These are phyloP conservation scores for Corythornis leucogaster DNA, from an alignment of 2,797 vertebrate species.

Conservation along the genomic window DNA sequence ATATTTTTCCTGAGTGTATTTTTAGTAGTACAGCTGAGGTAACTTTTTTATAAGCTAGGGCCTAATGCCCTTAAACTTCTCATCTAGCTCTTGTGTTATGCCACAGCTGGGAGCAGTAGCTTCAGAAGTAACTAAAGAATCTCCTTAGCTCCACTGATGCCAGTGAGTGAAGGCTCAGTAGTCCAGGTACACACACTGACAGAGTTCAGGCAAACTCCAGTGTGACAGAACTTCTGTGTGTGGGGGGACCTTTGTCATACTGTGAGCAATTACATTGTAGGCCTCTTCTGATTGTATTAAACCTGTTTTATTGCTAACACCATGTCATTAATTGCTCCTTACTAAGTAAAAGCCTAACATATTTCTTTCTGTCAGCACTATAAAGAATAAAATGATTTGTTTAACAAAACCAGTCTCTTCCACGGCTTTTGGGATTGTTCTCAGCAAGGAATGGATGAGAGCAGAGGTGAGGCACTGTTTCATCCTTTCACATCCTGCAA, in stretches of 20 bases:
- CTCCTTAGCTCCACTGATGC: neutral
- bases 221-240: neutral
- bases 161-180: accelerated
- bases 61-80: slow-evolving; percentile 6
- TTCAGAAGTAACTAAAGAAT: neutral
- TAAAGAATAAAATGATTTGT: slow-evolving; percentile 31
- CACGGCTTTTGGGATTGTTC: neutral
- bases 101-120: neutral
- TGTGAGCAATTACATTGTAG: neutral
- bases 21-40: neutral
- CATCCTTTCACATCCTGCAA: neutral
- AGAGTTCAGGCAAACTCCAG: neutral
- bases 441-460: neutral
- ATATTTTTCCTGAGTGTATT: slow-evolving; percentile 17
- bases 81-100: neutral
- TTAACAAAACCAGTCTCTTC: neutral
- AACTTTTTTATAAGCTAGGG: slow-evolving; percentile 41
- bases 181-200: neutral
- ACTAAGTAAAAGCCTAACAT: slow-evolving; percentile 40
- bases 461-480: neutral
- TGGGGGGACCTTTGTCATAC: neutral
- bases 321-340: slow-evolving; percentile 31
- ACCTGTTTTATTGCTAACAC: slow-evolving; percentile 10
- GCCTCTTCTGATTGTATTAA: neutral
- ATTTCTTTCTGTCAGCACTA: slow-evolving; percentile 3